Percentiles rank a stretch among this genome's conserved stretches.
phyloP scores from a whole-genome alignment of 30 jellyfish, hydroid and myxozoan species.

The Aurelia aurita region DNA sequence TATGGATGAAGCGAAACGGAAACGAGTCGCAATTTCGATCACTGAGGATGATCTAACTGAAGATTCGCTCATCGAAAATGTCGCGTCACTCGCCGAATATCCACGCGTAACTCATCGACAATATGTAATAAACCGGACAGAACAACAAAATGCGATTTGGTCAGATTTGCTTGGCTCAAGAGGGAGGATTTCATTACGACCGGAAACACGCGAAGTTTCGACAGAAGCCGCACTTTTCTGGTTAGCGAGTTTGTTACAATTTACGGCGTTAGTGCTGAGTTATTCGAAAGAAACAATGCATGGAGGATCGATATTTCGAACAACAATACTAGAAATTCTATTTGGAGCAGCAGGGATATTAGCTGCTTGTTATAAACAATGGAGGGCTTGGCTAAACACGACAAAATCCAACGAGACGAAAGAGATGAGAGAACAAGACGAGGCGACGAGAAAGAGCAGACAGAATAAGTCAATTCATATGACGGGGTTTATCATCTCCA shows the following conservation, averaged over 20 bases:
- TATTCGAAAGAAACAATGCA: constrained; percentile 72
- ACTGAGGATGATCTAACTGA: constrained; percentile 33
- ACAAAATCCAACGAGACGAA: background rate
- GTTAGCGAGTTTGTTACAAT: constrained; percentile 55
- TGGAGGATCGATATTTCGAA: constrained; percentile 38
- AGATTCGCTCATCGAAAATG: constrained; percentile 41
- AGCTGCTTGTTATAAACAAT: constrained; percentile 67
- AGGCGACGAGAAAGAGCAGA: background rate
- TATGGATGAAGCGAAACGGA: constrained; percentile 41
- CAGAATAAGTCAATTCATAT: constrained; percentile 32
- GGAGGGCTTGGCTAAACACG: constrained; percentile 56
- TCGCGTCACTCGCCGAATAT: constrained; percentile 46
- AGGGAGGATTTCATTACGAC: constrained; percentile 42
- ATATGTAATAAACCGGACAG: constrained; percentile 69
- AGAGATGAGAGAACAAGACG: background rate
- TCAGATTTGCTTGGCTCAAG: constrained; percentile 65
- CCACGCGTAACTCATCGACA: constrained; percentile 79
- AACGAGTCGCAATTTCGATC: constrained; percentile 34
- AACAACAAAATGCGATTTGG: constrained; percentile 74
- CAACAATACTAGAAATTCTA: constrained; percentile 64
- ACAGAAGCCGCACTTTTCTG: constrained; percentile 56
- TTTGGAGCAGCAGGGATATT: constrained; percentile 54
- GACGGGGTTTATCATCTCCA: constrained; percentile 68
- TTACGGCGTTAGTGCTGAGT: constrained; percentile 65
- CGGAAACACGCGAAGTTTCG: constrained; percentile 39